These are phyloP conservation scores for Notodonta ziczac DNA, from an alignment of 2,888 invertebrate genomes.

Conservation along the genomic window DNA sequence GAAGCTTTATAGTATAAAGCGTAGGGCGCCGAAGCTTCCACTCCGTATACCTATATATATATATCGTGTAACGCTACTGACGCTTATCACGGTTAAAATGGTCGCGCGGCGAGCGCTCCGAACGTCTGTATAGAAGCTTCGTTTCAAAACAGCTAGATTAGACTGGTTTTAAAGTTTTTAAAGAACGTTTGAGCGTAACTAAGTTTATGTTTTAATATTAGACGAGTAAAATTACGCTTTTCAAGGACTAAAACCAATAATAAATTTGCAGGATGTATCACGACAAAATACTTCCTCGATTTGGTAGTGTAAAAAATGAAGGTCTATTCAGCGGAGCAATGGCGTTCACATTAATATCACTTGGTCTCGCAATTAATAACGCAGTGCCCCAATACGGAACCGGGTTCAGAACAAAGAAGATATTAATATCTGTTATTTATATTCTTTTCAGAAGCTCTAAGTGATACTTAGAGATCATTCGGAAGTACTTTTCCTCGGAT, in stretches of 20 bases:
- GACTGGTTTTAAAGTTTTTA: too few species aligned
- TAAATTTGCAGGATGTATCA: neutral
- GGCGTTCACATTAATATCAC: slow-evolving; percentile 4
- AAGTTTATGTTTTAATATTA: neutral
- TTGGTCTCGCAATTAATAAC: slow-evolving; percentile 8
- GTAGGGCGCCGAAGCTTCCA: too few species aligned
- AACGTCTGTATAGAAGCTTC: too few species aligned
- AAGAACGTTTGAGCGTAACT: too few species aligned
- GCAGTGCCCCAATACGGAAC: neutral
- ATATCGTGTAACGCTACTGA: too few species aligned
- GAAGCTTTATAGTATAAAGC: too few species aligned
- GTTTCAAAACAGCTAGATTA: too few species aligned
- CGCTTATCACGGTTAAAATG: too few species aligned
- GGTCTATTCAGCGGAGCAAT: neutral
- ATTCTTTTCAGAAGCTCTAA: slow-evolving; percentile 1
- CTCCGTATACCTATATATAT: too few species aligned
- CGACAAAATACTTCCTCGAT: neutral
- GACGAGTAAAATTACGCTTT: neutral
- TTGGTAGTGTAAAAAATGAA: neutral
- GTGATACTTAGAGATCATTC: neutral
- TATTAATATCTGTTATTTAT: slow-evolving; percentile 3
- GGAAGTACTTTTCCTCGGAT: neutral
- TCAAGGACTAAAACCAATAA: neutral
- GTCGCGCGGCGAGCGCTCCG: too few species aligned
- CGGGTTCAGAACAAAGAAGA: slow-evolving; percentile 1